Percentiles rank a stretch among this genome's conserved stretches.
phyloP scores from a whole-genome alignment of 2,797 vertebrate species.

The Siniperca scherzeri region DNA sequence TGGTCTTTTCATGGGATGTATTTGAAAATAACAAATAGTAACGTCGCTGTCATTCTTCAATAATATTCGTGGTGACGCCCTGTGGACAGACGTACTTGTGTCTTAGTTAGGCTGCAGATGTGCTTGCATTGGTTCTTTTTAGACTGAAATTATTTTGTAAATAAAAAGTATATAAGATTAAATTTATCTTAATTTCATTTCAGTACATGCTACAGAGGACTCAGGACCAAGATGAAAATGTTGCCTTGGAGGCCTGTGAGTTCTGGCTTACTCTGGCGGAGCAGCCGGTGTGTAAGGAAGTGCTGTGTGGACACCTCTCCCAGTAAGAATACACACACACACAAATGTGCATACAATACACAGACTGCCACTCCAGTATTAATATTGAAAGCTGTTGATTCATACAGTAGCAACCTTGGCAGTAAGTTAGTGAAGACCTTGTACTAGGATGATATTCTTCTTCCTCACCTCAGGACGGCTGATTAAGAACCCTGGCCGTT shows the following conservation, averaged over 20 bases:
- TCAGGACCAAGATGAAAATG: constrained; percentile 97
- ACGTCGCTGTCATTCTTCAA: neutral
- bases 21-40: neutral
- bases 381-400: constrained; percentile 59
- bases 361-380: constrained; percentile 7
- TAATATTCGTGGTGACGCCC: neutral
- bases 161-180: neutral
- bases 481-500: constrained; percentile 70
- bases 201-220: constrained; percentile 98
- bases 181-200: neutral
- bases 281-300: constrained; percentile 97
- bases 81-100: constrained; percentile 14
- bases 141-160: neutral
- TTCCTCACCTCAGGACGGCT: constrained; percentile 37
- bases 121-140: neutral
- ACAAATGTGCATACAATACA: constrained; percentile 17
- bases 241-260: constrained; percentile 96
- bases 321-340: constrained; percentile 87
- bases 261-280: constrained; percentile 98
- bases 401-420: constrained; percentile 49
- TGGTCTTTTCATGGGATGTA: neutral
- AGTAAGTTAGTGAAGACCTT: constrained; percentile 47
- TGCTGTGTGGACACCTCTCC: constrained; percentile 93
- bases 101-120: neutral
- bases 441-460: constrained; percentile 47